These are phyloP conservation scores for Dasysyrphus tricinctus DNA, from an alignment of 2,888 invertebrate genomes.

Conservation along the genomic window DNA sequence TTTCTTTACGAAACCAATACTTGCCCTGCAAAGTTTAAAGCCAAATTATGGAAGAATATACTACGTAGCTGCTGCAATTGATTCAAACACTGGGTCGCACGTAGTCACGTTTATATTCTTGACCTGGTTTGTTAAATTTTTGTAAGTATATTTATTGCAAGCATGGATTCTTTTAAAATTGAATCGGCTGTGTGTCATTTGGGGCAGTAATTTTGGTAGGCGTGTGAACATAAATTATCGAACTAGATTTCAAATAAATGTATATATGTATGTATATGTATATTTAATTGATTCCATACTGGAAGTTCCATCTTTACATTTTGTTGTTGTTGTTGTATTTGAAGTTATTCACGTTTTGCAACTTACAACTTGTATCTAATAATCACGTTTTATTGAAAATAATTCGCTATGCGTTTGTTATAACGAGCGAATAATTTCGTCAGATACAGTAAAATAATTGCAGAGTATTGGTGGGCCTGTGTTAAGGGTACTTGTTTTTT, in stretches of 20 bases:
- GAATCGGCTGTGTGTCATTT: conserved; percentile 12
- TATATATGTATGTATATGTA: not conserved
- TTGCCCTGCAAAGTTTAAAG: not conserved
- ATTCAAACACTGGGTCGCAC: conserved; percentile 46
- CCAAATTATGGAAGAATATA: not conserved
- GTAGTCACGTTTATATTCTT: conserved; percentile 46
- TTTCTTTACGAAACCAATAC: conserved; percentile 10
- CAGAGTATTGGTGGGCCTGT: not conserved
- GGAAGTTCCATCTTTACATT: not conserved
- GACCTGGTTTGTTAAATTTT: conserved; percentile 34
- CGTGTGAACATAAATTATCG: not conserved
- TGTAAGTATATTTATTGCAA: conserved; percentile 6
- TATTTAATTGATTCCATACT: not conserved
- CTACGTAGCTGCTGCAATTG: not conserved
- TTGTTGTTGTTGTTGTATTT: not conserved
- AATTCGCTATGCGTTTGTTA: not conserved
- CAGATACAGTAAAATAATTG: not conserved
- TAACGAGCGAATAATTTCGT: conserved; percentile 2
- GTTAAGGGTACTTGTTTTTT: not conserved
- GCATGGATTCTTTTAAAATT: conserved; percentile 7
- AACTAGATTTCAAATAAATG: not conserved
- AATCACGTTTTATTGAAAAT: conserved; percentile 21
- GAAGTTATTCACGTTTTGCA: conserved; percentile 25
- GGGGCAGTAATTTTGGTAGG: conserved; percentile 1
- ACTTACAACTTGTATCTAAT: conserved; percentile 8